A percentile compares a stretch with the other conserved stretches of the same genome.
These are phyloP conservation scores for Trematocara unimaculatum DNA, from an alignment of 2,113 vertebrate genomes.

Conservation along the genomic window DNA sequence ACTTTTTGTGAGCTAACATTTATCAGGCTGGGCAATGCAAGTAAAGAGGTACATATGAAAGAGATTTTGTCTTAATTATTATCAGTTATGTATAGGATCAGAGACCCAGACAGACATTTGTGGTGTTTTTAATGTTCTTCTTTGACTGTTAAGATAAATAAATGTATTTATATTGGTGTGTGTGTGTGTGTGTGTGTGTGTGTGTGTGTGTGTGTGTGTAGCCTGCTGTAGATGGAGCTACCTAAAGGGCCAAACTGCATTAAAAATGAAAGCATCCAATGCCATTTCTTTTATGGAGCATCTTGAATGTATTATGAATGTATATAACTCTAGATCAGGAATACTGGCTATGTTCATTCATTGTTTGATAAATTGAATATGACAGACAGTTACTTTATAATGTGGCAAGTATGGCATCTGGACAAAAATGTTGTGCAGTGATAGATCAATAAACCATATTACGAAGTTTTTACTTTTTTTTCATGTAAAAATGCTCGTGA, in stretches of 20 bases:
- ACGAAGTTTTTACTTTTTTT: neutral
- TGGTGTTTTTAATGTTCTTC: neutral
- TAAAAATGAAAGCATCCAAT: neutral
- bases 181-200: neutral
- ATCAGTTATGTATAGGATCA: neutral
- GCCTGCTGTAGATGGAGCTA: neutral
- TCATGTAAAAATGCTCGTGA: neutral
- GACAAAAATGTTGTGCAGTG: neutral
- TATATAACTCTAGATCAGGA: neutral
- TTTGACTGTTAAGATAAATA: neutral
- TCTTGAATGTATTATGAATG: neutral
- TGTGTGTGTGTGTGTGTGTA: neutral
- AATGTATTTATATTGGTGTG: neutral
- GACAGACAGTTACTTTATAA: neutral
- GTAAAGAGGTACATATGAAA: neutral
- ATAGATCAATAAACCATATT: neutral
- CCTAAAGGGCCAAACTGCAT: neutral
- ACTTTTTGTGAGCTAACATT: neutral
- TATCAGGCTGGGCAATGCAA: neutral
- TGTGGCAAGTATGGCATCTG: neutral
- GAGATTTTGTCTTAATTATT: neutral
- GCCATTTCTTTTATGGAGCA: neutral
- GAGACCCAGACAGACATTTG: neutral
- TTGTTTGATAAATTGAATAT: neutral
- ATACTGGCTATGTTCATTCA: neutral